Conservation (phyloP, 2,888 invertebrate species). For the Tethea ocularis region DNA sequence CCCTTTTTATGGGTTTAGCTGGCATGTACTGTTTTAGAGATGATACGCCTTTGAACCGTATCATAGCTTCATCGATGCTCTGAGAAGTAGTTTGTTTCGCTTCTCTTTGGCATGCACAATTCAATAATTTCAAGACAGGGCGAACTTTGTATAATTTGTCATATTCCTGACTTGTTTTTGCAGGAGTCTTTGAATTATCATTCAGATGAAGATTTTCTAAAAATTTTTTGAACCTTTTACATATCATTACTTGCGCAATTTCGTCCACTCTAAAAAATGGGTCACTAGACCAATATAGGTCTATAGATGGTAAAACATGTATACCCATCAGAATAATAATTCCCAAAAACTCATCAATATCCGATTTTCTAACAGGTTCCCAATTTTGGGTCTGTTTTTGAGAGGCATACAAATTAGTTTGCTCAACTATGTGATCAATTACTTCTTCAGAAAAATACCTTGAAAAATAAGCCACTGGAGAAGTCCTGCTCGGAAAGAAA, state of each 20-base stretch:
- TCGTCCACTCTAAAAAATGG: conserved; percentile 21
- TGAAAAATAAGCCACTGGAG: too few relatives aligned
- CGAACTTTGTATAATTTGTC: conserved; percentile 29
- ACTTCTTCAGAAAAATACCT: too few relatives aligned
- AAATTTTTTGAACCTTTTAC: conserved; percentile 19
- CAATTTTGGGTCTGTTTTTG: conserved; percentile 14
- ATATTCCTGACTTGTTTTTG: conserved; percentile 20
- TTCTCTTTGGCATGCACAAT: conserved; percentile 22
- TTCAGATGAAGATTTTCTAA: conserved; percentile 18
- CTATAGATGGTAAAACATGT: conserved; percentile 22
- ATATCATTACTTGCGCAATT: conserved; percentile 20
- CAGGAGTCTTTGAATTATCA: conserved; percentile 18
- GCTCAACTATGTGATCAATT: conserved; percentile 20
- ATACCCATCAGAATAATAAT: conserved; percentile 28
- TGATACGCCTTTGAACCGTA: conserved; percentile 31
- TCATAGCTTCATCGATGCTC: conserved; percentile 31
- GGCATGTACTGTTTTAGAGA: conserved; percentile 38
- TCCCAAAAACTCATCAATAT: conserved; percentile 25
- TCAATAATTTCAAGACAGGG: conserved; percentile 20
- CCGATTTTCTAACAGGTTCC: conserved; percentile 15
- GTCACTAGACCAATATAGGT: conserved; percentile 27
- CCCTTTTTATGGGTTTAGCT: conserved; percentile 36
- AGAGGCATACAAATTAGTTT: conserved; percentile 23
- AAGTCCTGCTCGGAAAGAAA: too few relatives aligned
- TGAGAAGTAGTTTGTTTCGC: conserved; percentile 24